A percentile compares a stretch with the other conserved stretches of the same genome.
These are phyloP conservation scores for Drosophila subquinaria DNA, from an alignment of 2,888 invertebrate species.

Conservation along the genomic window DNA sequence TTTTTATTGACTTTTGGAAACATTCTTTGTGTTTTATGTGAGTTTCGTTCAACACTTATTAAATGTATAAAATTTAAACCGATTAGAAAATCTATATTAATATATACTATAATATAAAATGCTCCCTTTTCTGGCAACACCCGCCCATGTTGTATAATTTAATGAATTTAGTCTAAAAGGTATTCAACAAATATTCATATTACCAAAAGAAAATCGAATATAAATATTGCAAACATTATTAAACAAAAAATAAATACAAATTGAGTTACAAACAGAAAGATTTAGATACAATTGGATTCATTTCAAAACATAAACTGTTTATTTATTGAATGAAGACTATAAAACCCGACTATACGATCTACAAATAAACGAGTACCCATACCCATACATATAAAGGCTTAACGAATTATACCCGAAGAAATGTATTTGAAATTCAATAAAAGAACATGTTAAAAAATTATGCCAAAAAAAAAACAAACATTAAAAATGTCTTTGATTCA, in stretches of 20 bases:
- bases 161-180: slow-evolving; percentile 43
- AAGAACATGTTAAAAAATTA: slow-evolving; percentile 76
- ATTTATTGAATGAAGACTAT: slow-evolving; percentile 20
- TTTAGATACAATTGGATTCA: slow-evolving; percentile 9
- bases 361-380: slow-evolving; percentile 46
- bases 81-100: slow-evolving; percentile 25
- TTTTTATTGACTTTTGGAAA: slow-evolving; percentile 30
- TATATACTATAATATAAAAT: slow-evolving; percentile 23
- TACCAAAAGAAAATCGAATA: slow-evolving; percentile 13
- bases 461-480: slow-evolving; percentile 43
- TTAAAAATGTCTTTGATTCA: slow-evolving; percentile 14
- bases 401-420: slow-evolving; percentile 71
- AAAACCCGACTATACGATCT: slow-evolving; percentile 52
- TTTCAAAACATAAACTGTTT: slow-evolving; percentile 14
- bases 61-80: slow-evolving; percentile 44
- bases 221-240: slow-evolving; percentile 7
- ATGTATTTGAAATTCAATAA: slow-evolving; percentile 81
- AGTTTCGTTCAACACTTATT: slow-evolving; percentile 51
- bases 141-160: slow-evolving; percentile 80
- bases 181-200: slow-evolving; percentile 35
- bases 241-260: background rate
- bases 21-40: slow-evolving; percentile 58
- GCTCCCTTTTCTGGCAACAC: slow-evolving; percentile 81
- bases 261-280: slow-evolving; percentile 13
- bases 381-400: slow-evolving; percentile 52